Evolutionary conservation across 2,797 vertebrate genomes (phyloP), one percentile per base, ranked within the genome.

Genomic region (Nothura maculosa): DNA sequence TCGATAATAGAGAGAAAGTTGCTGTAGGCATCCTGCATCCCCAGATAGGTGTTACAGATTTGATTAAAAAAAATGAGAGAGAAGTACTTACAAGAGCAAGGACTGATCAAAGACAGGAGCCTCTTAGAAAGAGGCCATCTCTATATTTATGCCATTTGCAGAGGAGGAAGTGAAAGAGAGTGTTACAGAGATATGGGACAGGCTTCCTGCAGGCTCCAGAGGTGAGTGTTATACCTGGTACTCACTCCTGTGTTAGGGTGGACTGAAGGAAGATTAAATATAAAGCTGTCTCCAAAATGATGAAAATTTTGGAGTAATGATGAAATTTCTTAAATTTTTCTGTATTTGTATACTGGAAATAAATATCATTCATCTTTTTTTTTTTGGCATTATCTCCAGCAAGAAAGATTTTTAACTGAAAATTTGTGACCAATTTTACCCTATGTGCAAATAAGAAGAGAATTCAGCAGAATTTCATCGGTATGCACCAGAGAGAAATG

Each of bases 311-410:
- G 68, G 11, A 4, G 4, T 67, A 66, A 89, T 19, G 17, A 28
- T 62, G 14, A 34, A 36, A 69, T 80, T 74, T 85, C 20, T 67
- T 27, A 57, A 62, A 69, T 25, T 16, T 16, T 4, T 73, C 21
- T 55, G 54, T 55, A n/a, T 57, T 85, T 91, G 48, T 32, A 24
- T 73, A 34, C n/a, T 43, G 47, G 69, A 81, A 76, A 77, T 12
- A 40, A 40, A 40, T 40, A 40, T 40, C 40, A n/a, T n/a, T n/a
- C n/a, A n/a, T n/a, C n/a, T 40, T 14, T 40, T 13, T 30, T 28
- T 70, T 54, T 52, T 36, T 40, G 48, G 34, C 48, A 40, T 66
- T 14, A 18, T 45, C 52, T 50, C 6, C 4, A 32, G 77, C n/a
- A 40, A 40, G 16, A 32, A 52, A 55, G 9, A 19, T 73, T 73